Conservation (phyloP, 2,113 vertebrate species). For the Pelmatolapia mariae region DNA sequence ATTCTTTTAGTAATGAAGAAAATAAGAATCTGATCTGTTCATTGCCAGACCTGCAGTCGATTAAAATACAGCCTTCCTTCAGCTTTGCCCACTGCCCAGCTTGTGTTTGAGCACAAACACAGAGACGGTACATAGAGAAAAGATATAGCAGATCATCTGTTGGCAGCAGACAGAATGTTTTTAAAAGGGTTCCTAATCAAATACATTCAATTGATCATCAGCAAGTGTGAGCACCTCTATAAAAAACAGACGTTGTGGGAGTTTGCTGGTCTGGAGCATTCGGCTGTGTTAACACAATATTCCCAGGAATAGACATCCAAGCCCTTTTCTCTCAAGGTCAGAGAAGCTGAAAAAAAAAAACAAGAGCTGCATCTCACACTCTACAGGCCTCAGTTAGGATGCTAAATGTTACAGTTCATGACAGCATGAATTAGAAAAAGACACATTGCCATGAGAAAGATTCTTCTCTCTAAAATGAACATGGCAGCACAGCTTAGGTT, state of each 20-base stretch:
- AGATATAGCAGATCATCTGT: background rate
- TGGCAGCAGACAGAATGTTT: background rate
- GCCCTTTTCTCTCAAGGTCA: background rate
- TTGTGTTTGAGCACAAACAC: background rate
- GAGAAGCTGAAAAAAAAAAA: background rate
- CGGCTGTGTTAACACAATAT: background rate
- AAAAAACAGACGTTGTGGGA: background rate
- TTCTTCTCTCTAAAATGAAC: background rate
- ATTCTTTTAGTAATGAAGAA: background rate
- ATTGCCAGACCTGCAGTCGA: background rate
- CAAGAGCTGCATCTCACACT: background rate
- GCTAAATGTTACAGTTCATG: background rate
- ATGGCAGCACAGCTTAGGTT: background rate
- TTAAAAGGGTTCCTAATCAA: background rate
- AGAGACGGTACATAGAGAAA: background rate
- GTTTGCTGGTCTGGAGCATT: background rate
- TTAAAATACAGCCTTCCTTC: background rate
- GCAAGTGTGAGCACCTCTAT: background rate
- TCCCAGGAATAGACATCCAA: background rate
- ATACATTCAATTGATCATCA: background rate
- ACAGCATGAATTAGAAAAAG: background rate
- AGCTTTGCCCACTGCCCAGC: background rate
- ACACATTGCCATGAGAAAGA: background rate
- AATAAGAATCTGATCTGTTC: background rate
- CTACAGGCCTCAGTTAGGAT: background rate